These are phyloP conservation scores for Neolamprologus hecqui DNA, from an alignment of 2,113 vertebrate species.

Conservation along the genomic window DNA sequence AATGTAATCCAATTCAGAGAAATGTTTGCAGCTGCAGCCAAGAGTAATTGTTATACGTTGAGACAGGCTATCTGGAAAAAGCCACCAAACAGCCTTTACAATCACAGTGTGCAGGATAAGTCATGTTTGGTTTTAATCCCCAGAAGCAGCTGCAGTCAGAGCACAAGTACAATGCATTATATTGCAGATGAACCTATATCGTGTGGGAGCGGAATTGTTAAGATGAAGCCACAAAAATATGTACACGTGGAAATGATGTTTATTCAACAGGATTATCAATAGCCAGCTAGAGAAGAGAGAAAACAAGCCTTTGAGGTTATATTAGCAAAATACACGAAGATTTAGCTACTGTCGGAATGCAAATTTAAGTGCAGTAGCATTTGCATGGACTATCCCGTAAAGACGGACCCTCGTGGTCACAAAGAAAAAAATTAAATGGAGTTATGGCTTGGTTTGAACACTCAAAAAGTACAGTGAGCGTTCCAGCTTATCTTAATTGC, in stretches of 20 bases:
- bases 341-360: slow-evolving; percentile 1
- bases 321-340: slow-evolving; percentile 4
- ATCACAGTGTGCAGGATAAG: slow-evolving; percentile 43
- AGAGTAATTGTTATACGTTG: slow-evolving; percentile 40
- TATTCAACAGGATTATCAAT: slow-evolving; percentile 48
- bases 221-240: slow-evolving; percentile 31
- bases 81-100: slow-evolving; percentile 31
- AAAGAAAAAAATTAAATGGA: background rate
- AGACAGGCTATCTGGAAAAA: slow-evolving; percentile 41
- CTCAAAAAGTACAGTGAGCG: background rate
- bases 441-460: background rate
- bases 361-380: background rate
- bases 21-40: slow-evolving; percentile 45
- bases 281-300: background rate
- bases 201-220: slow-evolving; percentile 9
- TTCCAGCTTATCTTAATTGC: slow-evolving; percentile 39
- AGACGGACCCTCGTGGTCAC: background rate
- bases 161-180: slow-evolving; percentile 16
- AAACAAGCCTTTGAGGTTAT: slow-evolving; percentile 11
- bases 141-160: slow-evolving; percentile 26
- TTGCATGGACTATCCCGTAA: background rate
- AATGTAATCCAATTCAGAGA: slow-evolving; percentile 53
- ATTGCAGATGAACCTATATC: slow-evolving; percentile 11
- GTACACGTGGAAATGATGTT: slow-evolving; percentile 34
- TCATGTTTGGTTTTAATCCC: slow-evolving; percentile 59